Evolutionary conservation across 2,113 vertebrate genomes (phyloP).

Genomic region (Perognathus longimembris): DNA sequence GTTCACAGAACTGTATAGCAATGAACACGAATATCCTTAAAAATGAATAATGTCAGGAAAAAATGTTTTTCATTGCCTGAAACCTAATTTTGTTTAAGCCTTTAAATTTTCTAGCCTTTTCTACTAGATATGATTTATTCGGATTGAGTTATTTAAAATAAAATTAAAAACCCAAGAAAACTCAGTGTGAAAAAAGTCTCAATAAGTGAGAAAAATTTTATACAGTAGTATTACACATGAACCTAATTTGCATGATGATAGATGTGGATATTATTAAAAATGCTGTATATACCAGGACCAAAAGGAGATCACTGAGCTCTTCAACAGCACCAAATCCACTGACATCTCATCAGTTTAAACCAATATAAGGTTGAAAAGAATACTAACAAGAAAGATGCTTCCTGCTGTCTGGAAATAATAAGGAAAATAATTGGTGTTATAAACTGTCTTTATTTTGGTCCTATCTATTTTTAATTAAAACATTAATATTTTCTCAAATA

Average conservation of each 20-base stretch:
- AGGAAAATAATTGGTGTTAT: conserved; percentile 48
- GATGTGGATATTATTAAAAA: conserved; percentile 39
- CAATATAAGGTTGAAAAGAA: conserved; percentile 4
- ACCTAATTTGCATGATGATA: conserved; percentile 26
- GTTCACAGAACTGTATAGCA: not conserved
- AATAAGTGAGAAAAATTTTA: not conserved
- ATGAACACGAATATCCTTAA: conserved; percentile 20
- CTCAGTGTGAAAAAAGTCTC: not conserved
- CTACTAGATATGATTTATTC: conserved; percentile 24
- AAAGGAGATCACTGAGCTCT: conserved; percentile 2
- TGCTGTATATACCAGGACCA: not conserved
- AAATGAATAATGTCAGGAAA: not conserved
- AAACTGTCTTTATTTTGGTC: conserved; percentile 47
- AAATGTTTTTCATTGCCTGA: conserved; percentile 34
- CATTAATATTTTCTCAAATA: conserved; percentile 66
- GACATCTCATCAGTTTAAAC: conserved; percentile 36
- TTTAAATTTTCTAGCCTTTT: conserved; percentile 26
- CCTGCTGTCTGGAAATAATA: conserved; percentile 45
- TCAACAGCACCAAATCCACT: not conserved
- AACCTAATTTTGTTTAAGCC: conserved; percentile 9
- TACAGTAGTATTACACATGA: not conserved
- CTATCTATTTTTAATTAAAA: conserved; percentile 64
- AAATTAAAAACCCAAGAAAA: conserved; percentile 49
- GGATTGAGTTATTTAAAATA: conserved; percentile 36
- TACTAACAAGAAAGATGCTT: conserved; percentile 13